A percentile compares a stretch with the other conserved stretches of the same genome.
Evolutionary conservation across 2,113 vertebrate genomes (phyloP).

Genomic region (Ifrita kowaldi): DNA sequence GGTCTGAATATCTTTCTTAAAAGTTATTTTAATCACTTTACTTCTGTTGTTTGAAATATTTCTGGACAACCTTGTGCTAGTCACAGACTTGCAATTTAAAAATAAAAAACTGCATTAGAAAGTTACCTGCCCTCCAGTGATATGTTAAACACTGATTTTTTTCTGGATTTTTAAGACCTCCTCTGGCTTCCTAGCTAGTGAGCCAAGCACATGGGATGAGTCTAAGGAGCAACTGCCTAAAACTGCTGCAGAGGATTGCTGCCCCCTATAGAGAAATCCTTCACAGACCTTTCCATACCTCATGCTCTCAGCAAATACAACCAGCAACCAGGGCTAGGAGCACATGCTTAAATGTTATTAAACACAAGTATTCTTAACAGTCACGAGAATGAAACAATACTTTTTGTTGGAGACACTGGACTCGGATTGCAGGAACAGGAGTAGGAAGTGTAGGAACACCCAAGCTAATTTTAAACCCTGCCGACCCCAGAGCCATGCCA

Average conservation of each 20-base stretch:
- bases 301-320: neutral
- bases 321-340: neutral
- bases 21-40: neutral
- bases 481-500: neutral
- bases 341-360: neutral
- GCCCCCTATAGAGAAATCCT: conserved; percentile 36
- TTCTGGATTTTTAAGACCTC: neutral
- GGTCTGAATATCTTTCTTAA: neutral
- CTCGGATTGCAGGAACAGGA: neutral
- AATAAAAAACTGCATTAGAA: neutral
- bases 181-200: neutral
- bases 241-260: conserved; percentile 8
- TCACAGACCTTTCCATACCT: neutral
- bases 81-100: neutral
- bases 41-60: neutral
- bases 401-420: neutral
- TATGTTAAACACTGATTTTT: neutral
- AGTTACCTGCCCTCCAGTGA: neutral
- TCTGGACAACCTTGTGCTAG: neutral
- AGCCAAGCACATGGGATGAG: neutral
- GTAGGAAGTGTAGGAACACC: neutral
- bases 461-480: neutral
- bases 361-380: neutral
- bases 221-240: neutral
- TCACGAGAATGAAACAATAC: neutral